phyloP scores from a whole-genome alignment of 2,888 invertebrate species.

The Eupithecia dodoneata region DNA sequence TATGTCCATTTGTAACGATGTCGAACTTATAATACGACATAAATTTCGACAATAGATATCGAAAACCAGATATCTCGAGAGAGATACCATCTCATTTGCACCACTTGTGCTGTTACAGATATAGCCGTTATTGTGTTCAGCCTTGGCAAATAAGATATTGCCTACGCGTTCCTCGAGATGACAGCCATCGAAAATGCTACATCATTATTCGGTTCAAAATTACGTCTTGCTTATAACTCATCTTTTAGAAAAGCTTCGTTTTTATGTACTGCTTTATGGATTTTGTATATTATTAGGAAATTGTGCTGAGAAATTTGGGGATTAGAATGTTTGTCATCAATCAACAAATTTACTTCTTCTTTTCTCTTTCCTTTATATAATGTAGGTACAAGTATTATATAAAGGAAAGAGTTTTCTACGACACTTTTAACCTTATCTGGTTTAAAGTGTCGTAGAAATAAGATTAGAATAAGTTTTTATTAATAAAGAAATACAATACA shows the following conservation, averaged over 20 bases:
- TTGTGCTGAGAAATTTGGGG: neutral
- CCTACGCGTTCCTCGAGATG: slow-evolving; percentile 15
- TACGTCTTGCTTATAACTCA: neutral
- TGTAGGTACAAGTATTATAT: too few species aligned
- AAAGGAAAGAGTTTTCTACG: too few species aligned
- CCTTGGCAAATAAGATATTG: slow-evolving; percentile 1
- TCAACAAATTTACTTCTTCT: neutral
- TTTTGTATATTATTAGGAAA: neutral
- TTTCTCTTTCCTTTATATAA: neutral
- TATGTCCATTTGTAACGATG: too few species aligned
- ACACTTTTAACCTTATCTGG: too few species aligned
- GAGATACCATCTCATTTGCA: slow-evolving; percentile 10
- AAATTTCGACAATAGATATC: neutral
- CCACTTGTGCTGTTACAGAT: slow-evolving; percentile 12
- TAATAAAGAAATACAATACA: too few species aligned
- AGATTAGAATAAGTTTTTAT: too few species aligned
- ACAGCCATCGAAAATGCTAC: slow-evolving; percentile 5
- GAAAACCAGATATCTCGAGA: neutral
- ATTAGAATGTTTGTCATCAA: neutral
- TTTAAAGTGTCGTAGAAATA: too few species aligned
- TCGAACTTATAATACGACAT: neutral
- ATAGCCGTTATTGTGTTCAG: slow-evolving; percentile 15
- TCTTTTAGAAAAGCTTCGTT: neutral
- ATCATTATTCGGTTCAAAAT: slow-evolving; percentile 8
- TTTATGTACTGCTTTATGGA: neutral